phyloP scores from a whole-genome alignment of 2,113 vertebrate species.

The Dasyprocta punctata region DNA sequence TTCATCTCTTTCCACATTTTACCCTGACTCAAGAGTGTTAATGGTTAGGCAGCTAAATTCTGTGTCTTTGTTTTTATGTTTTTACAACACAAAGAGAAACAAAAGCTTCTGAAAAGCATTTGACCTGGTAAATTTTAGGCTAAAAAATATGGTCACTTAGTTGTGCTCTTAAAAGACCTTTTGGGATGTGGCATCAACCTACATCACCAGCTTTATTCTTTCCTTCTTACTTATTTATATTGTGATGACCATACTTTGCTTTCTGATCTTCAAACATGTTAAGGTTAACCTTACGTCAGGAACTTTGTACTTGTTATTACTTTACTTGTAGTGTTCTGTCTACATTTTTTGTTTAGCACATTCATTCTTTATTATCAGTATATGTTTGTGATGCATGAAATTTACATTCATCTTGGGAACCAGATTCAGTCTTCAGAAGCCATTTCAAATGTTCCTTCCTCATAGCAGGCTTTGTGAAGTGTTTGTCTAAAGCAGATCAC shows the following conservation, averaged over 20 bases:
- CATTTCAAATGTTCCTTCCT: neutral
- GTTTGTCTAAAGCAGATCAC: neutral
- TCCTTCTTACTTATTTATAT: neutral
- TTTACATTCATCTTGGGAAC: neutral
- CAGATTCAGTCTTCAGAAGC: neutral
- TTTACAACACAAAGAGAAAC: conserved; percentile 9
- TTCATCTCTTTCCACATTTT: neutral
- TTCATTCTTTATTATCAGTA: neutral
- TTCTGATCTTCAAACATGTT: neutral
- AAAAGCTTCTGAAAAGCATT: neutral
- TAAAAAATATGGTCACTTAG: neutral
- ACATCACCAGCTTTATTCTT: neutral
- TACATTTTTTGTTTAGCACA: neutral
- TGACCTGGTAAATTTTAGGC: neutral
- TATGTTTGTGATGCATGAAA: neutral
- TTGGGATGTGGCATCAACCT: neutral
- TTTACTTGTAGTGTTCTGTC: neutral
- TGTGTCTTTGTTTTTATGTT: conserved; percentile 23
- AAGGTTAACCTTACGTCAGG: neutral
- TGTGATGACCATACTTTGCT: neutral
- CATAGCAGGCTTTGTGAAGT: neutral
- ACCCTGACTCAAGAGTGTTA: conserved; percentile 33
- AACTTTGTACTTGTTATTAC: neutral
- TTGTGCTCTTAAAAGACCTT: neutral
- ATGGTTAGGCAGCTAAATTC: neutral